Evolutionary conservation across 2,888 invertebrate species (phyloP).

Genomic region (Sminthurinus aureus): DNA sequence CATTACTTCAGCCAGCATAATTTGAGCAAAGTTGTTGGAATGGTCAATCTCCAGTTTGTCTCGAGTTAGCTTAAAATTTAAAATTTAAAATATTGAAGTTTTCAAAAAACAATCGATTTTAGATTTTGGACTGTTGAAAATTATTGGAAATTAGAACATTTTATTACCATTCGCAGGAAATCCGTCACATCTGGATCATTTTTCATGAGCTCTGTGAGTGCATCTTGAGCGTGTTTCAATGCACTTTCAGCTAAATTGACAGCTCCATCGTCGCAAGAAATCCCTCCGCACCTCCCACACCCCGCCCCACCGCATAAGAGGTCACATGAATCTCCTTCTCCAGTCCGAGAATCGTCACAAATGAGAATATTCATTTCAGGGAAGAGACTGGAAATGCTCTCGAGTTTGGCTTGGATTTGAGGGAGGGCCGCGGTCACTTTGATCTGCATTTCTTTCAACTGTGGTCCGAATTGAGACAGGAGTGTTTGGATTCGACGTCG

Average conservation of each 20-base stretch:
- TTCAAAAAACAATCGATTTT: background rate
- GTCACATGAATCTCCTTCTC: conserved; percentile 77
- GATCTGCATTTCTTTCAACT: conserved; percentile 73
- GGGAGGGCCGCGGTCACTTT: conserved; percentile 71
- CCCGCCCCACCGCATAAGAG: conserved; percentile 94
- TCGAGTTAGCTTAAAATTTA: conserved; percentile 70
- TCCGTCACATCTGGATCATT: conserved; percentile 85
- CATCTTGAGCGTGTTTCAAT: conserved; percentile 84
- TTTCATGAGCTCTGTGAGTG: conserved; percentile 77
- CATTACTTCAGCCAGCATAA: conserved; percentile 73
- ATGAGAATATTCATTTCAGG: conserved; percentile 65
- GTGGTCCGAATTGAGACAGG: conserved; percentile 69
- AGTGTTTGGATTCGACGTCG: conserved; percentile 72
- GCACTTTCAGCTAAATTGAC: conserved; percentile 90
- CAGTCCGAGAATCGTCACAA: conserved; percentile 68
- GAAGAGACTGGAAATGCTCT: conserved; percentile 47
- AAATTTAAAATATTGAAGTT: too few species aligned
- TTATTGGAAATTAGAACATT: background rate
- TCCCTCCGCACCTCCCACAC: conserved; percentile 89
- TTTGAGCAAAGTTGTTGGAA: conserved; percentile 75
- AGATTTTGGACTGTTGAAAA: too few species aligned
- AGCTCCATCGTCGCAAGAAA: conserved; percentile 89
- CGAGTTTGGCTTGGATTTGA: conserved; percentile 73
- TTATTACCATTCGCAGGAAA: conserved; percentile 72
- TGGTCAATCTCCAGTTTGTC: conserved; percentile 79